These are phyloP conservation scores for Silurus aristotelis DNA, from an alignment of 2,797 vertebrate genomes.

Conservation along the genomic window DNA sequence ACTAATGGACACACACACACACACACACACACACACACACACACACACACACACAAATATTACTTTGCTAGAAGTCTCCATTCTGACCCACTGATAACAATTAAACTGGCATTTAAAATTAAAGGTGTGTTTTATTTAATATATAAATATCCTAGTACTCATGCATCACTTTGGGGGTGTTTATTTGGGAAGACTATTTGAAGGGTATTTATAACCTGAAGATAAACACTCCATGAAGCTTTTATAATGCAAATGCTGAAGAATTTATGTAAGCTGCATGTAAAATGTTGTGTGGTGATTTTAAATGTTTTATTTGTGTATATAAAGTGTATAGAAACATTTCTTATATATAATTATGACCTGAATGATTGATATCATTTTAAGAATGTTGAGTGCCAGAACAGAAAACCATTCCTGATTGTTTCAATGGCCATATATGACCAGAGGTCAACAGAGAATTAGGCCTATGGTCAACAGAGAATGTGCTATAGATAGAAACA, in stretches of 20 bases:
- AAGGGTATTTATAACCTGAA: background rate
- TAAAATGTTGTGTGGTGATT: background rate
- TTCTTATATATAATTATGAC: background rate
- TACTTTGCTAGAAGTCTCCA: slow-evolving; percentile 13
- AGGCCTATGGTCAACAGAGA: no score
- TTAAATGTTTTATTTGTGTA: background rate
- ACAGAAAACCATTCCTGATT: background rate
- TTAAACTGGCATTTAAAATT: slow-evolving; percentile 21
- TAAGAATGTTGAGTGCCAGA: background rate
- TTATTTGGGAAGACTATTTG: background rate
- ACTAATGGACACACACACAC: slow-evolving; percentile 15
- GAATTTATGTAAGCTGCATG: background rate
- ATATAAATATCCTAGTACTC: background rate
- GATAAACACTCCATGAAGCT: background rate
- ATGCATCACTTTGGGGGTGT: background rate
- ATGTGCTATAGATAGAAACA: background rate
- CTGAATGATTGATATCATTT: background rate
- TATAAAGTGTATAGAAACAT: background rate
- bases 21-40: background rate
- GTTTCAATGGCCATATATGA: background rate
- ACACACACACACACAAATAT: slow-evolving; percentile 16
- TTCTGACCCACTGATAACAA: slow-evolving; percentile 21
- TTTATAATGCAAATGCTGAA: background rate
- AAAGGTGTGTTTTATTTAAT: background rate
- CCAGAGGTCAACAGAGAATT: background rate